Percentiles rank a stretch among this genome's conserved stretches.
phyloP scores from a whole-genome alignment of 2,797 vertebrate genomes.

The Brotula barbata region DNA sequence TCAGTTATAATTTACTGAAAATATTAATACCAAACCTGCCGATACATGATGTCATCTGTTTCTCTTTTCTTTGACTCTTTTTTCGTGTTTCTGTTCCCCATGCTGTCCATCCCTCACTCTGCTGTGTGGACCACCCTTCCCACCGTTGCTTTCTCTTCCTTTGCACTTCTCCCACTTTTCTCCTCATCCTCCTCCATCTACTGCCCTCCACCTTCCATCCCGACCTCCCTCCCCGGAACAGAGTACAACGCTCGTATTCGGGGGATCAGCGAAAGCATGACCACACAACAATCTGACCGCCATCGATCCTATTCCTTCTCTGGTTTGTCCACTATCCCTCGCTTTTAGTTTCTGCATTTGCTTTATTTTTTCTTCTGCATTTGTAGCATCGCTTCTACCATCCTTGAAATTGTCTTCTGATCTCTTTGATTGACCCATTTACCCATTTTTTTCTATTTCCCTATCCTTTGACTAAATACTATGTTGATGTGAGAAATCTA shows the following conservation, averaged over 20 bases:
- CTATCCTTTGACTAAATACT: not conserved
- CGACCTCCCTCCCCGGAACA: slow-evolving; percentile 73
- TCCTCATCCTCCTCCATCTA: slow-evolving; percentile 52
- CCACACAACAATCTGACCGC: slow-evolving; percentile 80
- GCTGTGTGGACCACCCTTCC: slow-evolving; percentile 60
- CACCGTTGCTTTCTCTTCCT: slow-evolving; percentile 53
- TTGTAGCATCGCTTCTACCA: slow-evolving; percentile 12
- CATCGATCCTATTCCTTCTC: slow-evolving; percentile 91
- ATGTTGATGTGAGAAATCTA: not conserved
- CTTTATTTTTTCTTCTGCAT: slow-evolving; percentile 24
- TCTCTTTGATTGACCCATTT: slow-evolving; percentile 13
- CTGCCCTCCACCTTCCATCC: slow-evolving; percentile 55
- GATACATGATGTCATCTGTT: slow-evolving; percentile 4
- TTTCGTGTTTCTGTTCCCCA: slow-evolving; percentile 40
- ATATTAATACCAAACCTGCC: no score
- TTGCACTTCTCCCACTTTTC: slow-evolving; percentile 57
- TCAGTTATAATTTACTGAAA: no score
- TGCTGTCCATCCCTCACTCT: slow-evolving; percentile 45
- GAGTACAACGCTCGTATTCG: slow-evolving; percentile 85
- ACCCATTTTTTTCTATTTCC: slow-evolving; percentile 4
- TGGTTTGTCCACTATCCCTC: slow-evolving; percentile 83
- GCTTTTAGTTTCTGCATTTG: slow-evolving; percentile 51
- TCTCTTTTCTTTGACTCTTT: slow-evolving; percentile 40
- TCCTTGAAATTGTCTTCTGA: slow-evolving; percentile 7
- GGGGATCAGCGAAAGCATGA: slow-evolving; percentile 81